Conservation (phyloP, 2,888 invertebrate genomes). For the Ormyrus pomaceus region DNA sequence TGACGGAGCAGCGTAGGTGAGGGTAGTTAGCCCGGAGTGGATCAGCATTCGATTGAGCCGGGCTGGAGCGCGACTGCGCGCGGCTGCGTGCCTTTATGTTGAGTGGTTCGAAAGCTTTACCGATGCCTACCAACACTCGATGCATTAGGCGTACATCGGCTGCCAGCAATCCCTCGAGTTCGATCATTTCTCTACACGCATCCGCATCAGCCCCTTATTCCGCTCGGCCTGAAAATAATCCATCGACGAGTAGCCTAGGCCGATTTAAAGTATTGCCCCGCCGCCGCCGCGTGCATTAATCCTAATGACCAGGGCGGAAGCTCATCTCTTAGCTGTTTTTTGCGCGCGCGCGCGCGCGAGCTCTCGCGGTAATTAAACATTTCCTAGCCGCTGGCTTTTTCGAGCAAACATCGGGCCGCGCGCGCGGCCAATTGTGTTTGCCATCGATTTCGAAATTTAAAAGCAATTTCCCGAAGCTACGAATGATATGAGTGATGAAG, state of each 20-base stretch:
- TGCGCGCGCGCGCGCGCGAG: too few species aligned
- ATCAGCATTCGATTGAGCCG: conserved; percentile 36
- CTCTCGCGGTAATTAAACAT: conserved; percentile 47
- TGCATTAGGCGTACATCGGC: conserved; percentile 29
- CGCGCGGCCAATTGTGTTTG: conserved; percentile 6
- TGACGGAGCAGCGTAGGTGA: not conserved
- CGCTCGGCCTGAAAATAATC: conserved; percentile 28
- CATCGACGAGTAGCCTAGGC: conserved; percentile 28
- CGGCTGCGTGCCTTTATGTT: conserved; percentile 63
- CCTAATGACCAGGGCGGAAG: conserved; percentile 51
- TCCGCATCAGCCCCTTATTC: not conserved
- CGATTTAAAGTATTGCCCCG: conserved; percentile 20
- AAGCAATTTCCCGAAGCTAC: conserved; percentile 18
- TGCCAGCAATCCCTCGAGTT: conserved; percentile 32
- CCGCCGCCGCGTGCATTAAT: conserved; percentile 40
- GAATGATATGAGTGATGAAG: conserved; percentile 11
- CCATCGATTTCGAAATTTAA: conserved; percentile 45
- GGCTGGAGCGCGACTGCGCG: conserved; percentile 37
- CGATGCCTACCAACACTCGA: conserved; percentile 16
- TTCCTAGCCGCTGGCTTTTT: not conserved
- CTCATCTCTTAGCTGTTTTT: conserved; percentile 31
- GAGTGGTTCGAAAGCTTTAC: conserved; percentile 53
- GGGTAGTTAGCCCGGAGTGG: conserved; percentile 35
- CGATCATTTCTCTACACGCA: not conserved
- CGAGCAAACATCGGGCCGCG: not conserved